Conservation (phyloP, 2,888 invertebrate species). For the Perizoma flavofasciatum region DNA sequence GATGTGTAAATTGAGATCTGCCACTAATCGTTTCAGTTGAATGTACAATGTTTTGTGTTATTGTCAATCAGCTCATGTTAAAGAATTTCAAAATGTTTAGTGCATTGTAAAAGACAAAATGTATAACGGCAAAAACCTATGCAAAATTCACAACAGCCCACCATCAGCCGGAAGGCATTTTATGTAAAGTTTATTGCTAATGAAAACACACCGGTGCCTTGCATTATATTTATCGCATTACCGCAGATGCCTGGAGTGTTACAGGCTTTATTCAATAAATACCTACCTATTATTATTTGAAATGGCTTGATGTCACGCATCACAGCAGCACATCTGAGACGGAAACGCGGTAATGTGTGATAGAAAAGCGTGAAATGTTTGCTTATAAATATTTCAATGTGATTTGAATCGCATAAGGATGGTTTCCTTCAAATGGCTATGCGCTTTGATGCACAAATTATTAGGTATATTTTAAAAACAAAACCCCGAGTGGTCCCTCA, state of each 20-base stretch:
- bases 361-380: too few relatives aligned
- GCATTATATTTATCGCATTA: constrained; percentile 30
- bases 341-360: too few relatives aligned
- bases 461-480: not conserved
- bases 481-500: not conserved
- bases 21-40: too few relatives aligned
- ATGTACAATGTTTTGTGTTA: too few relatives aligned
- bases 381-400: too few relatives aligned
- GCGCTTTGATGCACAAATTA: too few relatives aligned
- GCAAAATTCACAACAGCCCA: constrained; percentile 13
- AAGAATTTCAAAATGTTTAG: not conserved
- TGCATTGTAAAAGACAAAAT: constrained; percentile 2
- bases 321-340: not conserved
- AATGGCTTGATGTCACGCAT: not conserved
- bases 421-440: too few relatives aligned
- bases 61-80: constrained; percentile 1
- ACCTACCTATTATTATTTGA: constrained; percentile 5
- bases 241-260: constrained; percentile 18
- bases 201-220: constrained; percentile 36
- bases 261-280: constrained; percentile 17
- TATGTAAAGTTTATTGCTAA: constrained; percentile 48
- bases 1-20: too few relatives aligned
- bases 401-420: too few relatives aligned
- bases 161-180: constrained; percentile 42
- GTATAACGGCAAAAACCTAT: not conserved